These are phyloP conservation scores for Probosciger aterrimus DNA, from an alignment of 2,113 vertebrate genomes.

Conservation along the genomic window DNA sequence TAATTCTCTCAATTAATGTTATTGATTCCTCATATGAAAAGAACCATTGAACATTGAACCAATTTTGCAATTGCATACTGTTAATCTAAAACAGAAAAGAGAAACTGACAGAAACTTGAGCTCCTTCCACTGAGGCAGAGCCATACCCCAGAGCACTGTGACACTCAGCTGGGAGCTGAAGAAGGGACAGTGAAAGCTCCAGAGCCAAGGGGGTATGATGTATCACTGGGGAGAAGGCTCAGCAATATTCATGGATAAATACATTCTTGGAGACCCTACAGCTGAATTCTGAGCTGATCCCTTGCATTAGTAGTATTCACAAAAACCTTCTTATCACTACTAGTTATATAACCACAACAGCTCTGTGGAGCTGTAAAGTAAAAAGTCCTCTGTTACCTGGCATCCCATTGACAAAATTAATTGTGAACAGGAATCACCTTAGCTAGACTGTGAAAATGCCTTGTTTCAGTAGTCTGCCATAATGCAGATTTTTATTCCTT, in stretches of 20 bases:
- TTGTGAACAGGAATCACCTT: not conserved
- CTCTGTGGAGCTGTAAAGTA: not conserved
- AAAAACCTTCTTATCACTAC: not conserved
- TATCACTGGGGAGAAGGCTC: not conserved
- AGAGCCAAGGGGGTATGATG: not conserved
- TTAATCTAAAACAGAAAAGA: not conserved
- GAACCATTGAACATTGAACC: not conserved
- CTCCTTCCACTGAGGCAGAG: not conserved
- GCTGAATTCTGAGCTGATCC: not conserved
- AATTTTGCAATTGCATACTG: not conserved
- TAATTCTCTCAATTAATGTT: not conserved
- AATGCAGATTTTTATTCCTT: not conserved
- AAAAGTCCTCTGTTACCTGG: not conserved
- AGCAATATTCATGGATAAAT: not conserved
- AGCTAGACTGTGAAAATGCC: not conserved
- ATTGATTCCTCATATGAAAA: not conserved
- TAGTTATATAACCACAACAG: not conserved
- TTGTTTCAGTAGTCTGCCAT: not conserved
- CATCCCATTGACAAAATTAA: fast-evolving
- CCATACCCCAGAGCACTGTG: not conserved
- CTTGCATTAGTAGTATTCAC: not conserved
- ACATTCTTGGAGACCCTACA: not conserved
- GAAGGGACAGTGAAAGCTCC: not conserved
- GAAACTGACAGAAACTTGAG: not conserved
- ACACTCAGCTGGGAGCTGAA: not conserved